Evolutionary conservation across 2,888 invertebrate species (phyloP), one percentile per base, ranked within the genome.

Genomic region (Drosophila meridionalis): DNA sequence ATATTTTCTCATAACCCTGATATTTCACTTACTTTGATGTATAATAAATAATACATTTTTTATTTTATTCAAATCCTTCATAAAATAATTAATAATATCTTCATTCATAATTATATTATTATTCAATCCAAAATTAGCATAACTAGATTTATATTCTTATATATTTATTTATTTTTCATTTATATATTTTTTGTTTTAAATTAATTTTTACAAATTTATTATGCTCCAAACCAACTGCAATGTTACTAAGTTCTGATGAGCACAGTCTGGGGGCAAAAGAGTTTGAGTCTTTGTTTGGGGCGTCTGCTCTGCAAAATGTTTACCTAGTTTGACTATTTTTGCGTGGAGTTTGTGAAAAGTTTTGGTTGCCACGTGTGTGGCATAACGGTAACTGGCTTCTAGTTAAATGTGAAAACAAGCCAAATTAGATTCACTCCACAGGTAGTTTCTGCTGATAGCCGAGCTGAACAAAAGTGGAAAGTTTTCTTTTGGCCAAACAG

Each of bases 381-480:
- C 30, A 58, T 50, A 34, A 47, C 42, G 56, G 12, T 69, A 76
- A 63, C 71, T 47, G 40, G 50, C 34, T 52, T 32, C 14, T 45
- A 65, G 47, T 36, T 50, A 59, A 48, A 60, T 55, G 11, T 48
- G 57, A 61, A 76, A 65, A 73, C 43, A 57, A 30, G 20, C 50
- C 60, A 71, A 67, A 78, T 74, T 65, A 62, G 61, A 75, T 75
- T 68, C 65, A 65, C 63, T 71, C 78, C 43, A 78, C 78, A 78
- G 71, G 76, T 74, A 62, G 65, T 60, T 68, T 52, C 55, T 40
- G 65, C 30, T 61, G 52, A 48, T 45, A 64, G 63, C 40, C 28
- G 42, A 26, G 58, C 26, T 59, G 61, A 34, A 62, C 60, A 70
- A 68, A 60, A 55, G 50, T 45, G 36, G 50, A 68, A 78, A 65